Evolutionary conservation across 2,113 vertebrate genomes (phyloP).

Genomic region (Orycteropus afer): DNA sequence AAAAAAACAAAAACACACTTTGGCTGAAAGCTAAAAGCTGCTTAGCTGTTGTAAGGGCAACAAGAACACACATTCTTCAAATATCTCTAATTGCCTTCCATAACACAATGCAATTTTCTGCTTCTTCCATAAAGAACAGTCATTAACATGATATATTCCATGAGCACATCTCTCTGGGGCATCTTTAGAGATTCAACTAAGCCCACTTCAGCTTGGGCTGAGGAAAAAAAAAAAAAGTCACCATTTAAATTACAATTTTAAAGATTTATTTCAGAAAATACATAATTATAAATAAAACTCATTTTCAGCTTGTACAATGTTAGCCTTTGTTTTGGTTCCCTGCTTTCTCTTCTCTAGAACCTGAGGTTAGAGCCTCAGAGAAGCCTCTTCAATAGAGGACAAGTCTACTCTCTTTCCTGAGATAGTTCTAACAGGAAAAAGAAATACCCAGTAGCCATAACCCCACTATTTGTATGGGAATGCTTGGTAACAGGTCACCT

Average conservation of each 20-base stretch:
- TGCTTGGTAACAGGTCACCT: neutral
- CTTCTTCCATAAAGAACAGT: constrained; percentile 36
- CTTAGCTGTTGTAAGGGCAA: constrained; percentile 8
- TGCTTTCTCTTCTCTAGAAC: constrained; percentile 1
- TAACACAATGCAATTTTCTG: constrained; percentile 26
- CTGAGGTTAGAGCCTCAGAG: neutral
- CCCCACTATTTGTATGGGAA: neutral
- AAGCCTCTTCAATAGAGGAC: neutral
- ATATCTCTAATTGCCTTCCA: constrained; percentile 57
- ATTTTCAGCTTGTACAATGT: neutral
- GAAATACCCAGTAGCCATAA: too few species aligned
- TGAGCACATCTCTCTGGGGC: neutral
- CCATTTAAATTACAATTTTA: neutral
- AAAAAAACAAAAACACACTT: neutral
- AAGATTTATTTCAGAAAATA: neutral
- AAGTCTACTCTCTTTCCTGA: neutral
- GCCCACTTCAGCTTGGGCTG: neutral
- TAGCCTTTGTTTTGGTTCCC: neutral
- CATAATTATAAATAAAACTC: constrained; percentile 12
- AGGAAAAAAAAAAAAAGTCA: neutral
- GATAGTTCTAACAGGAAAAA: neutral
- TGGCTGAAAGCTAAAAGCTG: constrained; percentile 46
- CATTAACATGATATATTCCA: neutral
- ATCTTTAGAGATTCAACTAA: neutral
- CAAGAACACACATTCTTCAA: constrained; percentile 60